These are phyloP conservation scores for Lycaena phlaeas DNA, from an alignment of 2,888 invertebrate genomes.

Conservation along the genomic window DNA sequence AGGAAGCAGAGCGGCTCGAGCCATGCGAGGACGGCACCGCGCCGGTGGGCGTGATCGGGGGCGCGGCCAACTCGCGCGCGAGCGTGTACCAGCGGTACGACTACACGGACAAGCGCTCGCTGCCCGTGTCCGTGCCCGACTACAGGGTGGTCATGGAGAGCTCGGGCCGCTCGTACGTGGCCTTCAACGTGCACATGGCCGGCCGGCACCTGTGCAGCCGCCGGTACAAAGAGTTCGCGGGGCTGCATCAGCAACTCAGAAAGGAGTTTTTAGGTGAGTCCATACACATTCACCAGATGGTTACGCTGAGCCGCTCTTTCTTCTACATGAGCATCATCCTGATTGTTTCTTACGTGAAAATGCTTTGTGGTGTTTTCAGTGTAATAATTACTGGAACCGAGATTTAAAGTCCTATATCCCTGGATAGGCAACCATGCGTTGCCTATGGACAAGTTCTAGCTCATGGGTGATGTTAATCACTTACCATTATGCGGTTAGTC, in stretches of 20 bases:
- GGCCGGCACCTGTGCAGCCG: conserved; percentile 97
- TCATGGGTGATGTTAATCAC: too few species aligned
- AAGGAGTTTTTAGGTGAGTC: conserved; percentile 90
- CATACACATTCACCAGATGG: too few species aligned
- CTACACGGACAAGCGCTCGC: conserved; percentile 94
- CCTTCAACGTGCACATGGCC: conserved; percentile 99
- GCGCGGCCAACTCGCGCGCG: conserved; percentile 60
- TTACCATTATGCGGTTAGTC: too few species aligned
- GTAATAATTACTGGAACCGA: too few species aligned
- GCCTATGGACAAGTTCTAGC: too few species aligned
- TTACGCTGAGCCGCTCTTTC: too few species aligned
- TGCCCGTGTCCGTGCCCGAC: conserved; percentile 94
- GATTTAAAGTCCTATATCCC: too few species aligned
- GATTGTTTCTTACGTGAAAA: too few species aligned
- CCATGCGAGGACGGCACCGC: conserved; percentile 82
- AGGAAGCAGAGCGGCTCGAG: conserved; percentile 88
- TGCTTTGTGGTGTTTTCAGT: too few species aligned
- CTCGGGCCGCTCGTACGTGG: conserved; percentile 92
- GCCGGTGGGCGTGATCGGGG: conserved; percentile 57
- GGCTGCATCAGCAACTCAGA: conserved; percentile 88
- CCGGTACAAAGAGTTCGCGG: conserved; percentile 95
- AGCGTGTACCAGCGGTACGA: conserved; percentile 79
- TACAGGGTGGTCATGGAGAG: conserved; percentile 90
- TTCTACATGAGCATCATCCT: too few species aligned
- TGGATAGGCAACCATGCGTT: too few species aligned